Base-by-base conservation (phyloP, 2,888 invertebrate species). In the Escarpia spicata region DNA sequence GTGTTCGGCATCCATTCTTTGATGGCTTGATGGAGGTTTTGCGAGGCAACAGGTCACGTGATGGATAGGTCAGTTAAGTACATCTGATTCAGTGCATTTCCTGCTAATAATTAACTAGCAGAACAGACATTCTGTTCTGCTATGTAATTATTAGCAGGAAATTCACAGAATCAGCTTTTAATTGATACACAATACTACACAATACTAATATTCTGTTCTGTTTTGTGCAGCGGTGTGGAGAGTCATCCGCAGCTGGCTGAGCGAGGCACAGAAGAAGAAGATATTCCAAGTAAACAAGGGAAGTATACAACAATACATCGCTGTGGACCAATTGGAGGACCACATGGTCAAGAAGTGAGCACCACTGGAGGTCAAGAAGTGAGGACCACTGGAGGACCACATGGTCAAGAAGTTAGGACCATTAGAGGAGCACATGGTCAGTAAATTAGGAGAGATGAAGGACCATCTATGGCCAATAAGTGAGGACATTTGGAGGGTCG, bases 191-290 rank as follows among this genome's bases (percentile, higher is more conserved):
- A 52, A 52, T 6, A 75, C 6, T n/a, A 75, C 45, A 52, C n/a
- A 19, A 3, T 9, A 1, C 9, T 26, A 19, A 91, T 91, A 19
- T 9, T 90, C 4, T 58, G 26, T 91, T 92, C 93, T 75, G 90
- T 92, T 94, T 93, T 92, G 97, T 97, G 93, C 95, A 98, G 98
- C 99, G 94, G 98, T 98, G 0, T 99, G 99, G 96, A 98, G 98
- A 97, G 97, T 99, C 90, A 98, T 99, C 10, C 99, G 98, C 96
- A 97, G 98, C 0, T 97, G 98, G 97, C 96, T 99, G 92, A 98
- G 98, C 2, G 98, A 98, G 0, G 98, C 98, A 96, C 98, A 98
- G 9, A 98, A 98, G n/a, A 98, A 98, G 95, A 98, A 98, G 96
- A 98, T 99, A 96, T 98, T 98, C 96, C 98, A 98, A 97, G 97